Evolutionary conservation across 2,797 vertebrate genomes (phyloP), one percentile per base, ranked within the genome.

Genomic region (Gymnothorax javanicus): DNA sequence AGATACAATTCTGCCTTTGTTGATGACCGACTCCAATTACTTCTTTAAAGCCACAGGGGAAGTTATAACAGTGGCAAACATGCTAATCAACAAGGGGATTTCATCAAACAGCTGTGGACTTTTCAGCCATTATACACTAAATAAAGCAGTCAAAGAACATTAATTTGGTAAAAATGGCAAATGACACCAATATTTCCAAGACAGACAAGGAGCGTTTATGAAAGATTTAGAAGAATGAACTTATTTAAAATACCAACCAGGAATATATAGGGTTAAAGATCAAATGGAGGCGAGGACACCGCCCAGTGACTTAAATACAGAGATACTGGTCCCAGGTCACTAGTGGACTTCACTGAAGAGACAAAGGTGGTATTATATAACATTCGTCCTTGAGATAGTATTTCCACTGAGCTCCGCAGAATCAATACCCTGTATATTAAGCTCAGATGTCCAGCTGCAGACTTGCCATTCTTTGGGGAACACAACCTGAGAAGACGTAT

Each of bases 361-460:
- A 84, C 43, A 27, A 67, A 83, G 58, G 59, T 69, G 57, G 50
- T 86, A 64, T 82, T 69, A 69, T 59, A 67, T 88, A 88, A 86
- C 69, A 69, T 84, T 60, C 33, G 52, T 52, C 88, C 83, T 86
- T 86, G 85, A 62, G 88, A 84, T 86, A 15, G 59, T 64, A 43
- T 88, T 84, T 88, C 88, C 43, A 82, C 54, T 54, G 20, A 69
- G 85, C 81, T 59, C 69, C 67, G 56, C 25, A 82, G 69, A 52
- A 86, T 88, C 85, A 69, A 88, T 88, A 85, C 54, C 58, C 27
- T 25, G 77, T 33, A 52, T 81, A 8, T 15, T 27, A 56, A 62
- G 62, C 59, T 88, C 83, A 81, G 43, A 33, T 88, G 56, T 88
- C 60, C 54, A n/a, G 50, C n/a, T n/a, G n/a, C n/a, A 77, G 25